Conservation (phyloP, 2,888 invertebrate genomes). For the Himalopsyche anomala region DNA sequence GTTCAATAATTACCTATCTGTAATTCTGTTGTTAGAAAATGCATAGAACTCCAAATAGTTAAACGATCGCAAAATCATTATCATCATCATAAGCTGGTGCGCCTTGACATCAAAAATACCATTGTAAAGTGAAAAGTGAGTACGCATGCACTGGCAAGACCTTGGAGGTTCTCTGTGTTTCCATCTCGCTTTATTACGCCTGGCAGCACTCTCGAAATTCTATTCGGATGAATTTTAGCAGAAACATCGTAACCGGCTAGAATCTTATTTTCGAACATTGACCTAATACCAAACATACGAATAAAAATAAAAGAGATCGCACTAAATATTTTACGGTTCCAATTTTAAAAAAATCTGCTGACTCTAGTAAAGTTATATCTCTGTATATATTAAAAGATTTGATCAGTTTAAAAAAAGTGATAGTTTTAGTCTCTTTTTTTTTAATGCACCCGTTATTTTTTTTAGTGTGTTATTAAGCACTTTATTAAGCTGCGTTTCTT, state of each 20-base stretch:
- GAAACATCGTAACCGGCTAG: neutral
- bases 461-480: no score
- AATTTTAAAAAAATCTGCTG: neutral
- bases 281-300: neutral
- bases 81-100: neutral
- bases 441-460: no score
- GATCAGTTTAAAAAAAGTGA: no score
- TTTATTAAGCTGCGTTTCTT: no score
- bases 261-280: constrained; percentile 21
- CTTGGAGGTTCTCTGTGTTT: constrained; percentile 51
- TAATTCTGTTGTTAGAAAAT: no score
- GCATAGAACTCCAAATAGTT: no score
- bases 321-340: neutral
- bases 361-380: neutral
- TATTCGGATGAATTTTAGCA: neutral
- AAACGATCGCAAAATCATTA: neutral
- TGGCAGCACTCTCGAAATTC: neutral
- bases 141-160: constrained; percentile 58
- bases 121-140: constrained; percentile 44
- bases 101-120: constrained; percentile 41
- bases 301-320: neutral
- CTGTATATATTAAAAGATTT: no score
- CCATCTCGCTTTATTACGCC: constrained; percentile 52
- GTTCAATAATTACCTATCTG: no score
- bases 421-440: no score